Evolutionary conservation across 2,797 vertebrate genomes (phyloP).

Genomic region (Lophius americanus): DNA sequence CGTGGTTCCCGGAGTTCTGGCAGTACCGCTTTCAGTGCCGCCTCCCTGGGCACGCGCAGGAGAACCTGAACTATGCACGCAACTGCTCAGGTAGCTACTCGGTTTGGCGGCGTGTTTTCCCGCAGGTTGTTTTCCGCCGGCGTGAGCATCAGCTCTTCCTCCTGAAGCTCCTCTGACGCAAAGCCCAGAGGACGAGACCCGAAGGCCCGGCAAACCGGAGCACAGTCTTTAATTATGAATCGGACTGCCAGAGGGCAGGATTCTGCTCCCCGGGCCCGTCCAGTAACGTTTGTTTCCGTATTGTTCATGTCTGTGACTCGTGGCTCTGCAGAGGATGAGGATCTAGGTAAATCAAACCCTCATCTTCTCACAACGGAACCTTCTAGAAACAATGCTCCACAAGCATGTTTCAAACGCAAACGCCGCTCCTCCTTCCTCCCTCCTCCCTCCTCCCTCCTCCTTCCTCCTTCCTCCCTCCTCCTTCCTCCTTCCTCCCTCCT

Average conservation of each 20-base stretch:
- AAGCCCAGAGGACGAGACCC: constrained; percentile 42
- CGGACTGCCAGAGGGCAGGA: constrained; percentile 40
- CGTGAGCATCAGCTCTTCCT: constrained; percentile 37
- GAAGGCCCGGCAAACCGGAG: constrained; percentile 57
- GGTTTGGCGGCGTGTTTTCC: constrained; percentile 9
- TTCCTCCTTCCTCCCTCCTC: too few relatives aligned
- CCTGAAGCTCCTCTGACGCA: constrained; percentile 42
- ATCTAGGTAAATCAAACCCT: constrained; percentile 82
- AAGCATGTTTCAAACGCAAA: constrained; percentile 76
- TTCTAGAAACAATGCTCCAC: constrained; percentile 74
- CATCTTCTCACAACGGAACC: constrained; percentile 61
- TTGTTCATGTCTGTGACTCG: constrained; percentile 75
- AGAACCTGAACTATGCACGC: constrained; percentile 90
- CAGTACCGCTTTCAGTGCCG: constrained; percentile 97
- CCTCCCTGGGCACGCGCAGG: constrained; percentile 90
- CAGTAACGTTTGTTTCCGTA: constrained; percentile 71
- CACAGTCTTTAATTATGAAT: constrained; percentile 62
- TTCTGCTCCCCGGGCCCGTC: constrained; percentile 41
- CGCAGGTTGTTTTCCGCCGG: constrained; percentile 19
- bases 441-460: too few relatives aligned
- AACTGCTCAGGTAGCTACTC: constrained; percentile 92
- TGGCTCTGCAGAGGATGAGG: constrained; percentile 80
- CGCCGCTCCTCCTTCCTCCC: too few relatives aligned
- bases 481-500: background rate
- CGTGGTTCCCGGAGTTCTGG: constrained; percentile 99